These are phyloP conservation scores for Paramacrobiotus metropolitanus DNA, from an alignment of 1,140 invertebrate genomes.

Conservation along the genomic window DNA sequence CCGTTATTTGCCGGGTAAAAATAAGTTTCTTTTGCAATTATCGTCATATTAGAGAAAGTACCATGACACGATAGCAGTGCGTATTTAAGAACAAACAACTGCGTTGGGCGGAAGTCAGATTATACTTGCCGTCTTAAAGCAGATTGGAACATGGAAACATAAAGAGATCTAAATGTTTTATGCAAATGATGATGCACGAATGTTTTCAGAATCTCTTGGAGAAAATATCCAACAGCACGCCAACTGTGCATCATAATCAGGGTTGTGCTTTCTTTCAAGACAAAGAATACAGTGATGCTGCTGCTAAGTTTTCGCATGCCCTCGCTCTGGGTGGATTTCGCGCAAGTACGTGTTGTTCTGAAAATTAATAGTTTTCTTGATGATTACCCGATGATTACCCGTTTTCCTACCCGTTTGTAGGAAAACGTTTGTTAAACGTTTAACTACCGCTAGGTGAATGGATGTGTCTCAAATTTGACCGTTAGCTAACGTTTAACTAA, in stretches of 20 bases:
- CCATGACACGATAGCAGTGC: too few relatives aligned
- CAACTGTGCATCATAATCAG: constrained; percentile 4
- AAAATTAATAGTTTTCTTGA: background rate
- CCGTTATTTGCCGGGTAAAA: too few relatives aligned
- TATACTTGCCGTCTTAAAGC: too few relatives aligned
- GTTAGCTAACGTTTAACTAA: too few relatives aligned
- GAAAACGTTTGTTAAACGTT: background rate
- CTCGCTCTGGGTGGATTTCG: constrained; percentile 65
- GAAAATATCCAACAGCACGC: background rate
- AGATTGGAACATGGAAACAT: background rate
- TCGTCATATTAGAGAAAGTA: too few relatives aligned
- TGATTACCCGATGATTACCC: background rate
- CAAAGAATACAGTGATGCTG: constrained; percentile 62
- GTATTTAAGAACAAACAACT: too few relatives aligned
- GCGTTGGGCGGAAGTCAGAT: background rate
- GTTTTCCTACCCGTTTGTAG: background rate
- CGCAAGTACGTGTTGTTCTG: constrained; percentile 27
- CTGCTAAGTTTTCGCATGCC: constrained; percentile 69
- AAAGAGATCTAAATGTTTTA: background rate
- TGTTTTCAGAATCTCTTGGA: background rate
- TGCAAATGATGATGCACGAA: constrained; percentile 14
- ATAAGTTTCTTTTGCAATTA: too few relatives aligned
- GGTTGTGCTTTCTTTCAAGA: constrained; percentile 31
- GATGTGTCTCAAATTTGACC: too few relatives aligned
- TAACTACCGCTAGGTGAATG: too few relatives aligned